Evolutionary conservation across 1,140 invertebrate species (phyloP).

Genomic region (Bilobella aurantiaca): DNA sequence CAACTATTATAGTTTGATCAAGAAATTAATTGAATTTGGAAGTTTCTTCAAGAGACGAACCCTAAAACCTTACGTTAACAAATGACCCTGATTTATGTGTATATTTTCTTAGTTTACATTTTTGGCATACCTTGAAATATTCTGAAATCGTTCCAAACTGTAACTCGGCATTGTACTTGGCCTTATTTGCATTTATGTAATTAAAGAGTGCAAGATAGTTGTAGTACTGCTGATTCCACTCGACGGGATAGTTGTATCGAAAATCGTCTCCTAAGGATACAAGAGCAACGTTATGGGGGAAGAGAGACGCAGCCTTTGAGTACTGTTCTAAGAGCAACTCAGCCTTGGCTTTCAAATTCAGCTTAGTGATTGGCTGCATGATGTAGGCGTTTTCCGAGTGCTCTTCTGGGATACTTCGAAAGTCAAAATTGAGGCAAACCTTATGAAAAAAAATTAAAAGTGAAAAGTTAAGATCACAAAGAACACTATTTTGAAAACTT

Average conservation of each 20-base stretch:
- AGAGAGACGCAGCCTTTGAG: slow-evolving; percentile 71
- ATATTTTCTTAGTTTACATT: no score
- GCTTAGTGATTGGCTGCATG: slow-evolving; percentile 67
- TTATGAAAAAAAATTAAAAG: no score
- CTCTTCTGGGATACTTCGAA: slow-evolving; percentile 75
- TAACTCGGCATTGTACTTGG: slow-evolving; percentile 64
- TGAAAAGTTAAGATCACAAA: no score
- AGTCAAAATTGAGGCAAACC: slow-evolving; percentile 78
- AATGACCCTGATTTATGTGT: no score
- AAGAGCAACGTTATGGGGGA: slow-evolving; percentile 76
- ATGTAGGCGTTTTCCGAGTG: slow-evolving; percentile 78
- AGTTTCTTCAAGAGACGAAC: no score
- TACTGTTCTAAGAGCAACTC: slow-evolving; percentile 77
- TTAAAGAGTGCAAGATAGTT: slow-evolving; percentile 81
- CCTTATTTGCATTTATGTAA: slow-evolving; percentile 62
- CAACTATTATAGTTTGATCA: no score
- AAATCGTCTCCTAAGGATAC: slow-evolving; percentile 89
- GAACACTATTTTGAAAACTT: no score
- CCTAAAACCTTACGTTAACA: no score
- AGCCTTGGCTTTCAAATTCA: slow-evolving; percentile 73
- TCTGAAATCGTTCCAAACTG: slow-evolving; percentile 79
- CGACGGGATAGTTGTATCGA: slow-evolving; percentile 68
- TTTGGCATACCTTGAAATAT: slow-evolving; percentile 75
- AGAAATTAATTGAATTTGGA: no score
- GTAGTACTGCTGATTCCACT: slow-evolving; percentile 84